phyloP scores from a whole-genome alignment of 2,113 vertebrate genomes.

The Dipodomys ordii region DNA sequence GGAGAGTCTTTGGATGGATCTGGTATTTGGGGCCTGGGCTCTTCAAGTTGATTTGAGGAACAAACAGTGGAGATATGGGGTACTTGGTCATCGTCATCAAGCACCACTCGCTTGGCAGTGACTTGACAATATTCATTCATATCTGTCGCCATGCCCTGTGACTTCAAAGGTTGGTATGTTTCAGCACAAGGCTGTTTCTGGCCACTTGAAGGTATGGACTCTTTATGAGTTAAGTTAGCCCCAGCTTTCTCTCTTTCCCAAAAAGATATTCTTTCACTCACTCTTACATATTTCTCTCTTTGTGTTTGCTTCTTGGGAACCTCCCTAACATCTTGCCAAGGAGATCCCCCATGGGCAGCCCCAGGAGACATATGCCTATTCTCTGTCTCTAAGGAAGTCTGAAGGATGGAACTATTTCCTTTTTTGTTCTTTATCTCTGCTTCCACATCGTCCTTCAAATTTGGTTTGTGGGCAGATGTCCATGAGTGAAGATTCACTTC shows the following conservation, averaged over 20 bases:
- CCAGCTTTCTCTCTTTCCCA: constrained; percentile 91
- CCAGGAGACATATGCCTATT: neutral
- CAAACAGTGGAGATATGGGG: constrained; percentile 47
- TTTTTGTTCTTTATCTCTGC: constrained; percentile 27
- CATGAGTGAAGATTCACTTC: constrained; percentile 42
- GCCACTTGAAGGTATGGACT: neutral
- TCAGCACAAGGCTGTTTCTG: constrained; percentile 13
- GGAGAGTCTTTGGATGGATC: constrained; percentile 68
- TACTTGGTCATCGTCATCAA: constrained; percentile 57
- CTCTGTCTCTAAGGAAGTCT: constrained; percentile 35
- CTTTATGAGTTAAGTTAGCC: constrained; percentile 60
- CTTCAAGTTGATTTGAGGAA: constrained; percentile 64
- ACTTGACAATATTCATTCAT: constrained; percentile 63
- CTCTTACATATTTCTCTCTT: constrained; percentile 81
- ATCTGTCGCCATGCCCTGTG: neutral
- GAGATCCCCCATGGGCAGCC: neutral
- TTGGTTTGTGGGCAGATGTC: neutral
- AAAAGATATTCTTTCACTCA: constrained; percentile 93
- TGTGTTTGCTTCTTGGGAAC: constrained; percentile 61
- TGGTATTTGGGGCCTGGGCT: constrained; percentile 45
- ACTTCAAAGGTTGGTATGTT: constrained; percentile 12
- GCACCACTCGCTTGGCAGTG: constrained; percentile 67
- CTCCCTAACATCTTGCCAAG: constrained; percentile 36
- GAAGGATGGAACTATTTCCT: neutral
- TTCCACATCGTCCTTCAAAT: neutral